Conservation (phyloP, 2,888 invertebrate genomes). For the Tanaodytes sp. region DNA sequence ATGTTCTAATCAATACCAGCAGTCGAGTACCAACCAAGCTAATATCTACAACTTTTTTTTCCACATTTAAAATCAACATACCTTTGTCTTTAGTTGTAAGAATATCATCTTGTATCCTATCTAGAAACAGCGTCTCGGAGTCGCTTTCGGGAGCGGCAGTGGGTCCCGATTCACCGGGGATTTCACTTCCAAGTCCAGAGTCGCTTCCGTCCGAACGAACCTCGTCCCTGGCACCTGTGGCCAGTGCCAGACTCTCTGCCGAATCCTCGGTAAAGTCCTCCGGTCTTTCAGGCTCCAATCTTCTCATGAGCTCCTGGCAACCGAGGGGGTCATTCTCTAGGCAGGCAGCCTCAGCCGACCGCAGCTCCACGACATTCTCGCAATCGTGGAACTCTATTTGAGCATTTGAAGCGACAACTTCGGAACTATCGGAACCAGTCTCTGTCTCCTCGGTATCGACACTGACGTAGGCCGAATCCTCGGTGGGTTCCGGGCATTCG, state of each 20-base stretch:
- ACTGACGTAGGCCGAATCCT: slow-evolving; percentile 49
- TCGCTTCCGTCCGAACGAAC: slow-evolving; percentile 86
- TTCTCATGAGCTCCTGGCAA: slow-evolving; percentile 63
- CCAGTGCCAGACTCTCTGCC: slow-evolving; percentile 68
- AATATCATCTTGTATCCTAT: slow-evolving; percentile 72
- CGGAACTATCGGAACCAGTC: slow-evolving; percentile 67
- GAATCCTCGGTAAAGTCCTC: slow-evolving; percentile 70
- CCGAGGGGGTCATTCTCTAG: slow-evolving; percentile 61
- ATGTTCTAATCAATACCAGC: too few species aligned
- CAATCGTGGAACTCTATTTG: slow-evolving; percentile 49
- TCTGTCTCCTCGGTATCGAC: slow-evolving; percentile 64
- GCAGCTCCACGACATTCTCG: slow-evolving; percentile 55
- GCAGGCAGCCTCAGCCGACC: slow-evolving; percentile 54
- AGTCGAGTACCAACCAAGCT: too few species aligned
- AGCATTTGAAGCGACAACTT: slow-evolving; percentile 56
- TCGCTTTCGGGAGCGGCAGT: slow-evolving; percentile 73
- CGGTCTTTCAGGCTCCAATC: slow-evolving; percentile 66
- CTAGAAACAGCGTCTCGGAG: slow-evolving; percentile 75
- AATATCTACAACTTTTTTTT: too few species aligned
- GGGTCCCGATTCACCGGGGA: slow-evolving; percentile 76
- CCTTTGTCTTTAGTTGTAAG: slow-evolving; percentile 70
- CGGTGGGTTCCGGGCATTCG: slow-evolving; percentile 24
- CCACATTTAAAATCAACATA: too few species aligned
- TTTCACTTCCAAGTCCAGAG: slow-evolving; percentile 86
- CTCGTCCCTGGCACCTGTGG: slow-evolving; percentile 67